These are phyloP conservation scores for Synodontis membranacea DNA, from an alignment of 2,113 vertebrate species.

Conservation along the genomic window DNA sequence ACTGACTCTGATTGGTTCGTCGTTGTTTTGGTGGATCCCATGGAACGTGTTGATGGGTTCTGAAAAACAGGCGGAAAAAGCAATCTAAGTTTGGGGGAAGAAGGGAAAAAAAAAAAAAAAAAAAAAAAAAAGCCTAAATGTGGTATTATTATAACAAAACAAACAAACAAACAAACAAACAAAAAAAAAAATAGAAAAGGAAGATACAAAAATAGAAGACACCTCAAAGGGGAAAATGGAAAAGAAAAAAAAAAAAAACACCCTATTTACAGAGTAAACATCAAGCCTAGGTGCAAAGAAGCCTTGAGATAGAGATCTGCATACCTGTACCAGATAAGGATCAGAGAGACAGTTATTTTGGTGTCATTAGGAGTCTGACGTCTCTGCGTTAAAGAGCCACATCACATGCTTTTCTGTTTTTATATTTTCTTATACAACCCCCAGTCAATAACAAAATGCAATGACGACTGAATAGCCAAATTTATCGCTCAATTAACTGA, in stretches of 20 bases:
- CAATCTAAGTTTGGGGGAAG: not conserved
- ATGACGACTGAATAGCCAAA: not conserved
- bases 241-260: not conserved
- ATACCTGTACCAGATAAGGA: slow-evolving; percentile 2
- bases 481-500: not conserved
- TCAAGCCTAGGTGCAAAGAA: not conserved
- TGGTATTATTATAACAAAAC: too few species aligned
- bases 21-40: slow-evolving; percentile 93
- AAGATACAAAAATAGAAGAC: not conserved
- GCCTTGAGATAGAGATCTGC: not conserved
- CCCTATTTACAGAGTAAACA: not conserved
- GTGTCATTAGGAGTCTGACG: not conserved
- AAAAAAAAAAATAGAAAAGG: not conserved
- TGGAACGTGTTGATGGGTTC: slow-evolving; percentile 98
- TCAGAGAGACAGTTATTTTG: not conserved
- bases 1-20: slow-evolving; percentile 94
- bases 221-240: not conserved
- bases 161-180: not conserved
- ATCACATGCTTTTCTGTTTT: not conserved
- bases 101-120: not conserved
- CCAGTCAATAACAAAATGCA: not conserved
- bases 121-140: not conserved
- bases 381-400: not conserved
- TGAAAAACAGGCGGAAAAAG: slow-evolving; percentile 54
- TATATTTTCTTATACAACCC: not conserved